Base-by-base conservation (phyloP, 2,113 vertebrate species). In the Synodontis membranacea region DNA sequence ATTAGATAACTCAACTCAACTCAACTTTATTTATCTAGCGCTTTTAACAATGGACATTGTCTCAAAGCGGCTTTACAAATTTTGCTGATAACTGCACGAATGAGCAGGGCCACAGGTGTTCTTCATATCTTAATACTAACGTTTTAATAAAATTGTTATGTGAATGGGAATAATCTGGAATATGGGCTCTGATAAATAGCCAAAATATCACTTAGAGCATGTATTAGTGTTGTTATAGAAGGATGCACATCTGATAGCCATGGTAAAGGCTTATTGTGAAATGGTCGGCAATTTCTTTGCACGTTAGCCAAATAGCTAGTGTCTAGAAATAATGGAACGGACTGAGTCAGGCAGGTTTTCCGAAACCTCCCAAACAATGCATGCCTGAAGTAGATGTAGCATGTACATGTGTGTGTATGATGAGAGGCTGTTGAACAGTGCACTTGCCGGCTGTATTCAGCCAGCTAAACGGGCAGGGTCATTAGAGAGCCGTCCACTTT, bases 401-500 rank as follows among this genome's bases (percentile, higher is more conserved):
- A 37, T 50, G 34, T 17, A 19, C 52, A n/a, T 80, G 80, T 83
- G 86, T 64, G 70, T 86, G 86, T 87, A 25, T 87, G 80, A 54
- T 42, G 80, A 87, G 86, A 60, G 75, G 76, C 76, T 58, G 42
- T 80, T 79, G 66, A 86, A 86, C 39, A 84, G 74, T 39, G 42
- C 42, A 76, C 42, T 70, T 76, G 68, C 48, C 75, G 85, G 48
- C 82, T 83, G 54, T 37, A 74, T 80, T 84, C 44, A 85, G 84
- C 11, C n/a, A 12, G 54, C 82, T 83, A 87, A 86, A 87, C 83
- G 34, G 72, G 81, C 50, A 78, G 85, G 82, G 86, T 87, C 83
- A 87, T 85, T 85, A 87, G 52, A 87, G 64, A 82, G 72, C 79
- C 68, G 72, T 85, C 76, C 42, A 44, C 86, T 87, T 89, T 44